Base-by-base conservation (phyloP, 1,140 invertebrate genomes). In the Drosophila murphyi region DNA sequence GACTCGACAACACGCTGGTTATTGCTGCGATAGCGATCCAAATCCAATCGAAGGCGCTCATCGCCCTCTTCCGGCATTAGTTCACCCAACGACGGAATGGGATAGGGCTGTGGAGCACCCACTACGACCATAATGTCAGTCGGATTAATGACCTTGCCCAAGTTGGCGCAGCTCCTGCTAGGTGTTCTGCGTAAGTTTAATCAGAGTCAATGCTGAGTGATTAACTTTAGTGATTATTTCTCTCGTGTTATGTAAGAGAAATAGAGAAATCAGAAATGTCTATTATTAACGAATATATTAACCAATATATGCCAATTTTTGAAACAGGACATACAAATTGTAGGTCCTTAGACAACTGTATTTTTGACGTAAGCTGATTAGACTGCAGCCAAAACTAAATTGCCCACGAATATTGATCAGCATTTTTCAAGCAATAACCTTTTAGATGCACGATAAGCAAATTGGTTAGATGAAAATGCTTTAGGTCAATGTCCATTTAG, bases 81-180 rank as follows among this genome's bases (percentile, higher is more conserved):
- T 5, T 70, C 64, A 1, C 72, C 54, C 0, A 10, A 2, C 28
- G 62, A 74, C 0, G 61, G 32, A 1, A 70, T 39, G 1, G 28
- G 6, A n/a, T 47, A 54, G 1, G 67, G 70, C 28, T 87, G 54
- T 7, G 64, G 55, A 5, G 55, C 32, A 2, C 82, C 69, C 0
- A 87, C 5, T 4, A 76, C 37, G 20, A 87, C 79, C 48, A 87
- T 39, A 2, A 87, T 70, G 6, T 87, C 83, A 28, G 54, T 28
- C 1, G 37, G 8, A 43, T 77, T 76, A 0, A 82, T 5, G 0
- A 3, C n/a, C 0, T 29, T 43, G 1, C 54, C 72, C 57, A 83
- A n/a, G 8, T 70, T 52, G 1, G 3, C 2, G 12, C 65, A 69
- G 4, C 5, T 54, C 2, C 0, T 3, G 5, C 43, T 61, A 2